Evolutionary conservation across 2,888 invertebrate genomes (phyloP).

Genomic region (Norana najaformis): DNA sequence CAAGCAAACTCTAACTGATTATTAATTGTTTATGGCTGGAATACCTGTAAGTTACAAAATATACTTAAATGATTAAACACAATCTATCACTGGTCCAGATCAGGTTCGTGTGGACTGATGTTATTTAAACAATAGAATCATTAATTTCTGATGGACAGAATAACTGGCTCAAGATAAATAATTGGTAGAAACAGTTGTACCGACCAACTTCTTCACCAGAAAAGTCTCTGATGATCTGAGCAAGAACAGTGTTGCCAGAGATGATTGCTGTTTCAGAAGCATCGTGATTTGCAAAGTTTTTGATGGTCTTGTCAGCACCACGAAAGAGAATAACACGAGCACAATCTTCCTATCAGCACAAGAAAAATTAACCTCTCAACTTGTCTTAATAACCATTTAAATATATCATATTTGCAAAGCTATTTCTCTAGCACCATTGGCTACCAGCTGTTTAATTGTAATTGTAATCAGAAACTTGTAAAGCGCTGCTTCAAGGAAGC

Average conservation of each 20-base stretch:
- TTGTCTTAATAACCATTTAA: not conserved
- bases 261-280: slow-evolving; percentile 98
- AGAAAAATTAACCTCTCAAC: not conserved
- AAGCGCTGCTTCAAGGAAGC: no score
- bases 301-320: slow-evolving; percentile 87
- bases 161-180: not conserved
- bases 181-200: not conserved
- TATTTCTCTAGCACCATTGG: not conserved
- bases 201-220: slow-evolving; percentile 74
- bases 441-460: not conserved
- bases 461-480: no score
- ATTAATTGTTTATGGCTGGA: not conserved
- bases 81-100: not conserved
- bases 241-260: slow-evolving; percentile 90
- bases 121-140: not conserved
- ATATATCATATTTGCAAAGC: not conserved
- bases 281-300: slow-evolving; percentile 96
- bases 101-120: not conserved
- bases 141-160: not conserved
- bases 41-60: no score
- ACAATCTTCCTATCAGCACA: slow-evolving; percentile 71
- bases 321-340: slow-evolving; percentile 91
- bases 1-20: not conserved
- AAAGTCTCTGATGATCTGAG: slow-evolving; percentile 92
- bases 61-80: not conserved